phyloP scores from a whole-genome alignment of 2,888 invertebrate species.

The Eristalinus aeneus region DNA sequence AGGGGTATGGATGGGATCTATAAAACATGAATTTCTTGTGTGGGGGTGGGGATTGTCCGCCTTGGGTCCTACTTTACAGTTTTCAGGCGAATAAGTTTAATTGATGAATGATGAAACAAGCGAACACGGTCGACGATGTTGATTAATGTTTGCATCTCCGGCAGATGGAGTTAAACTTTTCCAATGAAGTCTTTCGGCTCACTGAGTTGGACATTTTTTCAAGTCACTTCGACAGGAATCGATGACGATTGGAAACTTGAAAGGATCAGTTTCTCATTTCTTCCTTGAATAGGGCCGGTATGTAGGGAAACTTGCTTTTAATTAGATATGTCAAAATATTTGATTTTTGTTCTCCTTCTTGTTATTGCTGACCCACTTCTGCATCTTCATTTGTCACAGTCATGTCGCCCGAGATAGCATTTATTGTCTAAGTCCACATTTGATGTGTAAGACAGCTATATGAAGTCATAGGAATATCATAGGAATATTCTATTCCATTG shows the following conservation, averaged over 20 bases:
- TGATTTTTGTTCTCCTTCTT: no score
- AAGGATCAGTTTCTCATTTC: not conserved
- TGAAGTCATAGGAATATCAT: no score
- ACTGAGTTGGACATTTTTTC: not conserved
- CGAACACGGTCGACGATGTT: not conserved
- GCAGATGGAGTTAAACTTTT: not conserved
- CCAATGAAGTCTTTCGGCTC: not conserved
- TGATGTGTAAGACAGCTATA: no score
- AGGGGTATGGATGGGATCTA: constrained; percentile 3
- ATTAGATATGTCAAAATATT: no score
- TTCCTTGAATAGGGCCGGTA: no score
- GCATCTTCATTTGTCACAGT: no score
- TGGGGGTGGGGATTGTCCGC: not conserved
- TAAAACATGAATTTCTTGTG: constrained; percentile 30
- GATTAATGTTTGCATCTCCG: not conserved
- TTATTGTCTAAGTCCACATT: no score
- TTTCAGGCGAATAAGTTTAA: constrained; percentile 64
- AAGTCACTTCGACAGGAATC: not conserved
- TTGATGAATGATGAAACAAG: constrained; percentile 48
- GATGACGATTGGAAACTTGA: not conserved
- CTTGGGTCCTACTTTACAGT: constrained; percentile 24
- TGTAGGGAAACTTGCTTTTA: no score
- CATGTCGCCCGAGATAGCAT: no score
- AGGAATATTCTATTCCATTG: no score
- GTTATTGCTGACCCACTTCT: no score